Conservation (phyloP, 2,888 invertebrate genomes). For the Malachius bipustulatus region DNA sequence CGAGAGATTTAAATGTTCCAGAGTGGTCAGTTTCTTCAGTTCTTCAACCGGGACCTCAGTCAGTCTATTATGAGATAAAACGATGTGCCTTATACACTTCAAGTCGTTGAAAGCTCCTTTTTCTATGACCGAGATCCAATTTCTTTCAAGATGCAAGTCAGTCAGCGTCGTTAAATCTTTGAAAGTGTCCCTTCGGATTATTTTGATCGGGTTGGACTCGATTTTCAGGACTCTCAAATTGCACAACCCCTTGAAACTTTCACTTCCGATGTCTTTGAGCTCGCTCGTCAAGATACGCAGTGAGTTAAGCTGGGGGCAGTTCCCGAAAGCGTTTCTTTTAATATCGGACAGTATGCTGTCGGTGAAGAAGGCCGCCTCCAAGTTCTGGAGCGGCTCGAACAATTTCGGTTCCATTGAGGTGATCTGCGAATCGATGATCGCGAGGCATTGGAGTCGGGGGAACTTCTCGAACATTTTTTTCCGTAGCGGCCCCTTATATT, state of each 20-base stretch:
- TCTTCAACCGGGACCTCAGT: not conserved
- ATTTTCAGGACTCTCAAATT: not conserved
- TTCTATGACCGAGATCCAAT: not conserved
- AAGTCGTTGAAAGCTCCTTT: conserved; percentile 1
- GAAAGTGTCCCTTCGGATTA: not conserved
- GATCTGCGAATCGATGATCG: too few species aligned
- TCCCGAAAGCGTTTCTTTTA: not conserved
- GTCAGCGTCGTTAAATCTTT: not conserved
- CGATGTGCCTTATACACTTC: not conserved
- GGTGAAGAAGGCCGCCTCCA: not conserved
- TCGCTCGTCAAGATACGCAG: not conserved
- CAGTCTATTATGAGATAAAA: not conserved
- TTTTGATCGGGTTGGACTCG: not conserved
- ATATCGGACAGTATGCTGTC: conserved; percentile 1
- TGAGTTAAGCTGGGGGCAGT: not conserved
- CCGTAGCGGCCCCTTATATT: too few species aligned
- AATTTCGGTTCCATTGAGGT: too few species aligned
- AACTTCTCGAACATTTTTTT: too few species aligned
- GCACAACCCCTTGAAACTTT: not conserved
- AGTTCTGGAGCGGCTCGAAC: too few species aligned
- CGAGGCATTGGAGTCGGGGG: too few species aligned
- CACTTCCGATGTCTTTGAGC: not conserved
- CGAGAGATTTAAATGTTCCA: not conserved
- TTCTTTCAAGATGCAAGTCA: not conserved
- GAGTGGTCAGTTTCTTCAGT: not conserved